Evolutionary conservation across 2,888 invertebrate genomes (phyloP), one percentile per base, ranked within the genome.

Genomic region (Tethea ocularis): DNA sequence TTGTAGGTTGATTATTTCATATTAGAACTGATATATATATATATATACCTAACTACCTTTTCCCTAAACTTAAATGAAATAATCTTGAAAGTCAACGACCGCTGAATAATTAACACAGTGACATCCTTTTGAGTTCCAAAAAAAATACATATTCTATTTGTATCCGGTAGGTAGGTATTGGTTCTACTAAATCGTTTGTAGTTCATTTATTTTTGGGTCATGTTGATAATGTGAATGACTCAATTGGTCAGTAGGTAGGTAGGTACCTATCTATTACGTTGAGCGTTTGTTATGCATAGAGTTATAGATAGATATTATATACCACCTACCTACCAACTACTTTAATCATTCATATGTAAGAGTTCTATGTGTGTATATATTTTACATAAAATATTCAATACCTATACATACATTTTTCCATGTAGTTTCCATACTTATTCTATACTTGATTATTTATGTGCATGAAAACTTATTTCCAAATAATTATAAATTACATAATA

Each of bases 21-120:
- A 46, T 46, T 20, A n/a, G n/a, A n/a, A n/a, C n/a, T n/a, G 1
- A 4, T 2, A 46, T 1, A 20, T 46, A 46, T 20, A 20, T 46
- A 17, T 17, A 10, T 46, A 1, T 46, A 20, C 36, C 36, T 15
- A 15, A 41, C 20, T 46, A 2, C n/a, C n/a, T 20, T 53, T 4
- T 29, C 20, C 53, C 53, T 20, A 17, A 33, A 26, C 23, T 67
- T 68, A 69, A 74, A 77, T 78, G 73, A 69, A 82, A 77, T 84
- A 79, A 82, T 74, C 74, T 76, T 77, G 61, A 68, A 74, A 75
- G 84, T 86, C 87, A 83, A 82, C 74, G 87, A 82, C 85, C 87
- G 79, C 78, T 70, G 68, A 78, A 75, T 80, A 84, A 87, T 86
- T 87, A 88, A 88, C 88, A 87, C 87, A 86, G 87, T 87, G 77